Evolutionary conservation across 2,113 vertebrate genomes (phyloP), one percentile per base, ranked within the genome.

Genomic region (Gallinago media): DNA sequence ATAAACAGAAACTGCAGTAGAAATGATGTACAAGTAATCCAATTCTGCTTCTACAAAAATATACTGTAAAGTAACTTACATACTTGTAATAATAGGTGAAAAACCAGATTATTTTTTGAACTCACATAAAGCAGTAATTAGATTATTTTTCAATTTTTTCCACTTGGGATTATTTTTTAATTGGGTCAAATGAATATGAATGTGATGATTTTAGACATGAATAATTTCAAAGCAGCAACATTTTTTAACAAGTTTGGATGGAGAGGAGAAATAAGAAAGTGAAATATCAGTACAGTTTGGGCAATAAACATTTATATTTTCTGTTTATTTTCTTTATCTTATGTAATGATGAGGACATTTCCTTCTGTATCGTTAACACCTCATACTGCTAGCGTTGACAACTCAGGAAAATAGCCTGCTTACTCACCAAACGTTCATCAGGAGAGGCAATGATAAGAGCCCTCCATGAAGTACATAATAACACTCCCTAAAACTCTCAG

Each of bases 371-470:
- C 10, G 2, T 93, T 97, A 94, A 94, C 96, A 96, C 92, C 76
- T 95, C 88, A 59, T 32, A 92, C 8, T 92, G 82, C 47, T 88
- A 86, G 88, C 38, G 94, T 83, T 96, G 96, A 96, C 96, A 97
- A 93, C 85, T 92, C 71, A 62, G 80, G 93, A 93, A 97, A 93
- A 96, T 70, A 94, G 89, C 38, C 94, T 96, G 85, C 93, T 97
- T 92, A 95, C 88, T 96, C 94, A 96, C 85, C 78, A 94, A 96
- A 83, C 66, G 4, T 77, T 96, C 90, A 93, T 70, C 93, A 90
- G 46, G 54, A 95, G 50, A 85, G 71, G 75, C 92, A 93, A 85
- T 3, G 81, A 58, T 79, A 95, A 89, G 72, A 93, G 82, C 93
- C 75, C 88, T 96, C 78, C 62, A 83, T 34, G 5, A 90, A 79